These are phyloP conservation scores for Sorex maritimensis DNA, from an alignment of 2,797 vertebrate genomes.

Conservation along the genomic window DNA sequence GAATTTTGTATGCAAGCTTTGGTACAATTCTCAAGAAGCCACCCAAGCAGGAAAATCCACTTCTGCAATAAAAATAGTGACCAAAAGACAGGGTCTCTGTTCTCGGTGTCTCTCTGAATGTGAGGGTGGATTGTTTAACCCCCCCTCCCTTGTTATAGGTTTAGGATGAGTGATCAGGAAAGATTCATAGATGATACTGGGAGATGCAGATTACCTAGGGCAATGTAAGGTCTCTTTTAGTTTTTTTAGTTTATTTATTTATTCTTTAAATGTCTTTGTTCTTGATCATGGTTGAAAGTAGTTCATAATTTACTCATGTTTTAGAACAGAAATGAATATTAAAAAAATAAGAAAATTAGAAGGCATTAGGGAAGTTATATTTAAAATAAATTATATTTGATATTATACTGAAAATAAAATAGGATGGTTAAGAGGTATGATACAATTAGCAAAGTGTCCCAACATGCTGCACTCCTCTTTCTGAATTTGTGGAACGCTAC, in stretches of 20 bases:
- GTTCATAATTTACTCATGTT: background rate
- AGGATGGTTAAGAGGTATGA: background rate
- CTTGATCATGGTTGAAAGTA: background rate
- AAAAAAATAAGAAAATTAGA: background rate
- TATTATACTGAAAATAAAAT: background rate
- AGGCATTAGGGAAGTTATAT: conserved; percentile 1
- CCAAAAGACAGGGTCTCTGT: background rate
- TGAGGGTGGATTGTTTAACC: background rate
- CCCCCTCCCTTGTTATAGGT: background rate
- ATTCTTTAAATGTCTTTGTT: background rate
- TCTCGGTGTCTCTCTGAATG: background rate
- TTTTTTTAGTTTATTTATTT: background rate
- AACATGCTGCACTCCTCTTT: background rate
- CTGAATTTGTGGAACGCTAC: background rate
- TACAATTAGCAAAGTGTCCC: background rate
- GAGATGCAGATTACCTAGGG: background rate
- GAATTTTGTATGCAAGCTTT: too few species aligned
- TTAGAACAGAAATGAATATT: background rate
- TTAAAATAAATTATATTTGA: background rate
- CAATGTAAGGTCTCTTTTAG: background rate
- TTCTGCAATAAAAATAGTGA: too few species aligned
- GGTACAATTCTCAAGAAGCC: too few species aligned
- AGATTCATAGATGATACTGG: background rate
- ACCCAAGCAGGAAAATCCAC: too few species aligned
- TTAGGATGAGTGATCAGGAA: background rate